Conservation (phyloP, 2,797 vertebrate genomes). For the Tapirus indicus region DNA sequence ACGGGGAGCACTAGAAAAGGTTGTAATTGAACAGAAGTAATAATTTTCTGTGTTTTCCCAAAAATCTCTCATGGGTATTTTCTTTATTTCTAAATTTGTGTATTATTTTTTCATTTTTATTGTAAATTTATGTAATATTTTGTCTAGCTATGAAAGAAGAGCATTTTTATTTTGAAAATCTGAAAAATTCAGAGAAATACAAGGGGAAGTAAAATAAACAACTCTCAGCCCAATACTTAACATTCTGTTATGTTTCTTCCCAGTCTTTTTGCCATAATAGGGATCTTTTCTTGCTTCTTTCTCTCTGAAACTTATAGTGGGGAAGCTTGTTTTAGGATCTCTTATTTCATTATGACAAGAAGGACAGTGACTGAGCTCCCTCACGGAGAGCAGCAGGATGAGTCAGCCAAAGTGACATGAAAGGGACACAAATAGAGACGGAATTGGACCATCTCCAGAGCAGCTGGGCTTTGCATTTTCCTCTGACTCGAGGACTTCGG, state of each 20-base stretch:
- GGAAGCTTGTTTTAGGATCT: background rate
- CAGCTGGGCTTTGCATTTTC: background rate
- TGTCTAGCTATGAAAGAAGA: slow-evolving; percentile 18
- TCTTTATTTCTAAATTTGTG: background rate
- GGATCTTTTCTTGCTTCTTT: background rate
- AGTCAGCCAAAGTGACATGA: background rate
- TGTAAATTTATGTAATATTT: slow-evolving; percentile 9
- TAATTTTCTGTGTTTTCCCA: background rate
- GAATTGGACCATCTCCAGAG: background rate
- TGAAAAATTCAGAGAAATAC: background rate
- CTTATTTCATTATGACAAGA: background rate
- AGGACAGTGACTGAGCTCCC: background rate
- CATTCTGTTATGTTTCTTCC: background rate
- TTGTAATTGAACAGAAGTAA: background rate
- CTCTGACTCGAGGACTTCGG: background rate
- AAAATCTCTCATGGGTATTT: background rate
- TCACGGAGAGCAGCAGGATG: background rate
- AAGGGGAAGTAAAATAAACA: background rate
- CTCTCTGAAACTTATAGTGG: background rate
- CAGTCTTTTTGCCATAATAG: background rate
- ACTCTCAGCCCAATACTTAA: background rate
- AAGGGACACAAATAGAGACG: background rate
- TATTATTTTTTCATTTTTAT: background rate
- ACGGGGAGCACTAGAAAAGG: background rate
- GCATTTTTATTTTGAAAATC: slow-evolving; percentile 18